Evolutionary conservation across 2,113 vertebrate genomes (phyloP).

Genomic region (Sinocyclocheilus maitianheensis): DNA sequence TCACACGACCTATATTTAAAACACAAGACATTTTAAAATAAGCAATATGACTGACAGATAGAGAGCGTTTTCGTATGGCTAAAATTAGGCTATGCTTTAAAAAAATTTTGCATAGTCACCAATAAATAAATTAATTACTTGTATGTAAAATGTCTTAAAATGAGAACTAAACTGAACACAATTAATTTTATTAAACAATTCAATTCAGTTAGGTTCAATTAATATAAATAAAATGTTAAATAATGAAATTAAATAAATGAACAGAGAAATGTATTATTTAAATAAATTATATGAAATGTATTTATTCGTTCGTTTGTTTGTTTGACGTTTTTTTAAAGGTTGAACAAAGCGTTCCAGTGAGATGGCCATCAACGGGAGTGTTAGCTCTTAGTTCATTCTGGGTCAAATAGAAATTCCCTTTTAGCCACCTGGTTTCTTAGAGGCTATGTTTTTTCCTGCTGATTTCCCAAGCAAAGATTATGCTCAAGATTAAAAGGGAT

Average conservation of each 20-base stretch:
- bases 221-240: neutral
- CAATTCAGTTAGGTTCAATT: neutral
- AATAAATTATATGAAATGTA: too few relatives aligned
- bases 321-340: neutral
- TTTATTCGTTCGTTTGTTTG: neutral
- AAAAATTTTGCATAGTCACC: neutral
- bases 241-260: neutral
- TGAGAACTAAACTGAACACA: neutral
- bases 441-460: neutral
- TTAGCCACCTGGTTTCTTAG: neutral
- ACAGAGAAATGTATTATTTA: neutral
- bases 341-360: neutral
- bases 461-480: slow-evolving; percentile 17
- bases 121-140: too few relatives aligned
- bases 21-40: neutral
- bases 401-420: slow-evolving; percentile 20
- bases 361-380: neutral
- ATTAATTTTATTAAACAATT: neutral
- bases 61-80: neutral
- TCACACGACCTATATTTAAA: neutral
- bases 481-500: neutral
- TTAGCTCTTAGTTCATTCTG: neutral
- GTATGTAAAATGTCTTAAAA: too few relatives aligned
- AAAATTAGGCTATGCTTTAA: neutral
- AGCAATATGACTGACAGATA: neutral